Conservation (phyloP, 2,113 vertebrate species). For the Oncorhynchus masou region DNA sequence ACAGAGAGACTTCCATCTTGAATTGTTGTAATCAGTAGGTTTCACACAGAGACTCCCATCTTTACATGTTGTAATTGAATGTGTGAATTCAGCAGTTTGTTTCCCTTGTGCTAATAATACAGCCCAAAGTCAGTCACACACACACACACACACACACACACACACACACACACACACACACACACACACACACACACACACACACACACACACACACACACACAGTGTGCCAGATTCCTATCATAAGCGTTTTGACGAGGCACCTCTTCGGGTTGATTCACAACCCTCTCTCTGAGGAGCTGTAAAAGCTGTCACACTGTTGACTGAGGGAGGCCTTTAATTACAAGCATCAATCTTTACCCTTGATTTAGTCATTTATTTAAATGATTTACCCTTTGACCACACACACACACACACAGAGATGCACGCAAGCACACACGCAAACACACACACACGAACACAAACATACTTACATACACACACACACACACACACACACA, state of each 20-base stretch:
- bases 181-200: background rate
- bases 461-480: no score
- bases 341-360: constrained; percentile 41
- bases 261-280: constrained; percentile 8
- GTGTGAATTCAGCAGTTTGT: background rate
- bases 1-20: no score
- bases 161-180: background rate
- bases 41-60: no score
- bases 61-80: background rate
- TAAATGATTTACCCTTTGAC: no score
- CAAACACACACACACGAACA: no score
- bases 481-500: no score
- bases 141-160: background rate
- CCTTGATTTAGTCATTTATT: background rate
- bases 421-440: no score
- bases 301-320: constrained; percentile 22
- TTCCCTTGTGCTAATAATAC: background rate
- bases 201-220: constrained; percentile 1
- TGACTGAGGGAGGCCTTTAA: constrained; percentile 32
- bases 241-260: constrained; percentile 25
- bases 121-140: background rate
- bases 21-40: no score
- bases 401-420: no score
- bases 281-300: constrained; percentile 9
- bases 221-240: constrained; percentile 2